Evolutionary conservation across 2,888 invertebrate species (phyloP).

Genomic region (Caenorhabditis sp.): DNA sequence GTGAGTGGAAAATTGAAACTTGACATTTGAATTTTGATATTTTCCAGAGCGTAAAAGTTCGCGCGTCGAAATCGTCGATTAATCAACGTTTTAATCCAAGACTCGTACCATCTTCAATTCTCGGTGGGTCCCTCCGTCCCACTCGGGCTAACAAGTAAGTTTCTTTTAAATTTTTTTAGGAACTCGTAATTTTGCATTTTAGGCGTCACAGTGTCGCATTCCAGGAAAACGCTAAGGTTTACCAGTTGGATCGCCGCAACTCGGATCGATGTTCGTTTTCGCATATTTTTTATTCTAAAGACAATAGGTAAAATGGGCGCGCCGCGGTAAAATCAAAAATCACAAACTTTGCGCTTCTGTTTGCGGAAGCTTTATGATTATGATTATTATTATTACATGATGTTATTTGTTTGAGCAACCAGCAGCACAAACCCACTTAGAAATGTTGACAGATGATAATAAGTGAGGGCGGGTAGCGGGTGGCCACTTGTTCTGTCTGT

Average conservation of each 20-base stretch:
- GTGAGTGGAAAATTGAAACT: slow-evolving; percentile 14
- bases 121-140: slow-evolving; percentile 50
- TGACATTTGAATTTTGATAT: too few relatives aligned
- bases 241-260: slow-evolving; percentile 19
- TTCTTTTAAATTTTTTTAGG: too few relatives aligned
- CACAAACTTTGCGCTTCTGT: too few relatives aligned
- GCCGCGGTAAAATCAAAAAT: too few relatives aligned
- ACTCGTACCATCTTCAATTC: background rate
- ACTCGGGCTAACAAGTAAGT: slow-evolving; percentile 25
- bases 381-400: slow-evolving; percentile 5
- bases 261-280: slow-evolving; percentile 27
- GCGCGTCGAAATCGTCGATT: slow-evolving; percentile 24
- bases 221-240: slow-evolving; percentile 18
- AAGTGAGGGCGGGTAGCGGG: slow-evolving; percentile 12
- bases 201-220: slow-evolving; percentile 40
- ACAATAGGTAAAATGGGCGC: too few relatives aligned
- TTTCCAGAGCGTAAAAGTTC: slow-evolving; percentile 30
- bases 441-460: slow-evolving; percentile 56
- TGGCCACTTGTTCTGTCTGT: slow-evolving; percentile 9
- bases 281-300: too few relatives aligned
- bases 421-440: slow-evolving; percentile 31
- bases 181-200: too few relatives aligned
- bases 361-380: too few relatives aligned
- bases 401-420: slow-evolving; percentile 53
- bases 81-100: slow-evolving; percentile 10